These are phyloP conservation scores for Sardina pilchardus DNA, from an alignment of 2,113 vertebrate genomes.

Conservation along the genomic window DNA sequence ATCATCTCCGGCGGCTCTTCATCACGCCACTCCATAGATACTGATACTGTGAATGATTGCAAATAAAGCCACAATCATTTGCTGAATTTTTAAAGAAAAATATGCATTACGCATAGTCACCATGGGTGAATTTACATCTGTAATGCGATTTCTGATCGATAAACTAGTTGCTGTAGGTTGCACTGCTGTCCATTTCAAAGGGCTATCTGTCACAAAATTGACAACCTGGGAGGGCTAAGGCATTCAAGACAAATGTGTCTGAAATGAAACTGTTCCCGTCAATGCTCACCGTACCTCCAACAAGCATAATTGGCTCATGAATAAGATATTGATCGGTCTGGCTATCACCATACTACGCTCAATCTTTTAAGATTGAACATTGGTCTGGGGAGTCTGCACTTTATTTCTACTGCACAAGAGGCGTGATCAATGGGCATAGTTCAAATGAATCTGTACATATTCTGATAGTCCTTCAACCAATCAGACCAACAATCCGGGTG, in stretches of 20 bases:
- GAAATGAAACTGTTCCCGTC: neutral
- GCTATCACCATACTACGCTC: no score
- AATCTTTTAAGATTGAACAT: no score
- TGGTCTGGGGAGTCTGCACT: no score
- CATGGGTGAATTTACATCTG: neutral
- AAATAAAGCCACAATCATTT: neutral
- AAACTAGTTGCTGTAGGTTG: neutral
- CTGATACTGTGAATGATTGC: neutral
- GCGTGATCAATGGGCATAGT: no score
- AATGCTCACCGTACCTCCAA: neutral
- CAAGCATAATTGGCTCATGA: neutral
- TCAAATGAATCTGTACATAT: no score
- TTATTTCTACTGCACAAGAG: no score
- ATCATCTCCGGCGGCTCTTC: neutral
- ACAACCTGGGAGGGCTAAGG: no score
- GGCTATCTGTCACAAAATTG: no score
- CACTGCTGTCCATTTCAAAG: neutral
- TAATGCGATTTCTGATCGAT: neutral
- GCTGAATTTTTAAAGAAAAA: neutral
- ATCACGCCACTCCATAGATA: neutral
- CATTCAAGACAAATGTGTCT: neutral
- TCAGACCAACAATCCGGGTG: no score
- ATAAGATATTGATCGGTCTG: neutral
- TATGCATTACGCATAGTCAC: neutral
- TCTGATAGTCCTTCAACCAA: no score